A percentile compares a stretch with the other conserved stretches of the same genome.
phyloP scores from a whole-genome alignment of 2,113 vertebrate species.

The Rynchops niger region DNA sequence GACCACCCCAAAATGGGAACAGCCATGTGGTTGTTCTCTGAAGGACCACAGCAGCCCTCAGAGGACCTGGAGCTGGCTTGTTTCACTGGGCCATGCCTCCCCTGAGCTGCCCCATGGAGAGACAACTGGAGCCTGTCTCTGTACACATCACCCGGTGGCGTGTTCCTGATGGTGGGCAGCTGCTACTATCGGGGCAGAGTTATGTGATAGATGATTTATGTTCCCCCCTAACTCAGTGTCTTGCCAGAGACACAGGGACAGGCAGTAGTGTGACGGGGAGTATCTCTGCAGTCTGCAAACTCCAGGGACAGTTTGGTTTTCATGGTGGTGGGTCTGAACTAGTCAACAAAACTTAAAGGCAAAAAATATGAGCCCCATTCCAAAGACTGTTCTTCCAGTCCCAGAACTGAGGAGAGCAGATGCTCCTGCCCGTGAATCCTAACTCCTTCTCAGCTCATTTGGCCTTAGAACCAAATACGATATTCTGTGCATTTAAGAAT shows the following conservation, averaged over 20 bases:
- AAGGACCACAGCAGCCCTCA: background rate
- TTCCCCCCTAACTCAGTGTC: background rate
- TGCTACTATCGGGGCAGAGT: background rate
- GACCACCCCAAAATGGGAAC: background rate
- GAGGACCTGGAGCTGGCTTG: background rate
- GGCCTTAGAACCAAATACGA: background rate
- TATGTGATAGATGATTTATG: rapidly evolving
- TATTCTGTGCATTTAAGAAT: background rate
- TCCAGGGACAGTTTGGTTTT: background rate
- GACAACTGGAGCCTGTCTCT: background rate
- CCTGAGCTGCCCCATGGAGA: background rate
- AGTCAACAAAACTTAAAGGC: background rate
- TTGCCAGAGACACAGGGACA: background rate
- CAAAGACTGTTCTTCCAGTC: background rate
- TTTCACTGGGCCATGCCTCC: background rate
- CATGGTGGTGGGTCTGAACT: background rate
- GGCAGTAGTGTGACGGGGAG: background rate
- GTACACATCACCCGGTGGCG: rapidly evolving
- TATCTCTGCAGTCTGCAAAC: background rate
- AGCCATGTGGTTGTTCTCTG: background rate
- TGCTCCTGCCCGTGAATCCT: background rate
- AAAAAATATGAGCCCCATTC: background rate
- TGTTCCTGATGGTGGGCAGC: background rate
- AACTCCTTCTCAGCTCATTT: background rate
- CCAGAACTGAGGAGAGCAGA: background rate